Evolutionary conservation across 2,113 vertebrate genomes (phyloP), one percentile per base, ranked within the genome.

Genomic region (Trogon melanurus): DNA sequence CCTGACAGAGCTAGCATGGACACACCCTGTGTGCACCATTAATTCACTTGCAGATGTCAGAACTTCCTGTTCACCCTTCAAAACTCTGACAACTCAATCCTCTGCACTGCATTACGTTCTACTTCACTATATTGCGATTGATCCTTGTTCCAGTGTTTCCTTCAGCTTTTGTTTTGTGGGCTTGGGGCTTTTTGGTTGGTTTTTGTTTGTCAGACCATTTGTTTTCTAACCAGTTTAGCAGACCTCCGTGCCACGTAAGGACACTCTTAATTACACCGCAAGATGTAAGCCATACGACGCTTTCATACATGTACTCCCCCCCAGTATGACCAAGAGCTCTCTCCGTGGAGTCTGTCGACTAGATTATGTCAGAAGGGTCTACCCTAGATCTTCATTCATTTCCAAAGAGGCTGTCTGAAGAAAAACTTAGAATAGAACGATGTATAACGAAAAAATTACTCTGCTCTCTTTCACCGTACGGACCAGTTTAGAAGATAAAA

Each of bases 261-360:
- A 20, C 16, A 57, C 32, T 56, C 54, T 57, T 75, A 41, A 71
- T 21, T 41, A 45, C 64, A 82, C 16, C 27, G 64, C 41, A n/a
- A 54, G 58, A 70, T 11, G 3, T 8, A 54, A 78, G 47, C 11
- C 65, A 23, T 1, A 0, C 2, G 30, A 62, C 16, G 8, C 17
- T 34, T 78, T 47, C 64, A 38, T 12, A 51, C 8, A 10, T 0
- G 6, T 13, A 11, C 5, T 23, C 10, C 53, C 21, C 20, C 10
- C 2, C 1, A 19, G 25, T 19, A 89, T 78, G 27, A 83, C 78
- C 1, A 2, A 60, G 26, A 71, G 44, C 16, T 25, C 64, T 72
- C 75, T 6, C 16, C 5, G 5, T 2, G 4, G 47, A 50, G 10
- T 36, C 44, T 38, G 17, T 14, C 76, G 67, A 29, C 17, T 50